Base-by-base conservation (phyloP, 2,888 invertebrate genomes). In the Sphaerophoria rueppellii region DNA sequence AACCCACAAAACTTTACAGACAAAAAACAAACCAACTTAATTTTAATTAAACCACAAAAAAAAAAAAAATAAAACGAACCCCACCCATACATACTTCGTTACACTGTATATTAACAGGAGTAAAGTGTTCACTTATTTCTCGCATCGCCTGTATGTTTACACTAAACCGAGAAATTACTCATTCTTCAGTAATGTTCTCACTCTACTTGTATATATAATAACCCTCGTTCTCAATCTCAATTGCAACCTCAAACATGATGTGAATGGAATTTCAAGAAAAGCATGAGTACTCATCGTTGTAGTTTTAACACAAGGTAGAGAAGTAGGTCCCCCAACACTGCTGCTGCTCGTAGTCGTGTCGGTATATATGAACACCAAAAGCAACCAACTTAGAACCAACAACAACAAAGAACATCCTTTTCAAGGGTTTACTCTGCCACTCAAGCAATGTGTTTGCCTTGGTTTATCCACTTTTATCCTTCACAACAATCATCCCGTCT, bases 171-270 rank as follows among this genome's bases (percentile, higher is more conserved):
- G 57, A 78, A 82, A 78, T 78, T 78, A 78, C 74, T 65, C 78
- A 60, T 58, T 58, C 50, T 7, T 1, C 40, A 24, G 24, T 24
- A 24, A 24, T 24, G 24, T 40, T 7, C 40, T 7, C 40, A 43
- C 43, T 12, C 43, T 11, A 11, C 43, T 43, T 9, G 46, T 46
- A 12, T 11, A 2, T 16, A 58, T 37, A 58, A 50, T 71, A 60
- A 57, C n/a, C 46, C 48, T 46, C 57, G 46, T 48, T 12, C 63
- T 52, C 60, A 43, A 46, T 43, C 55, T 14, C 61, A 54, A 69
- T 73, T 48, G 48, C 60, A 67, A 82, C 77, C 82, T 69, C 82
- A 69, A 82, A 69, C 82, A 82, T 82, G 77, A 50, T 58, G 71
- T 70, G 71, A 72, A 74, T 55, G 60, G 60, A 48, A 48, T 50